Base-by-base conservation (phyloP, 2,888 invertebrate genomes). In the Aphodius sticticus region DNA sequence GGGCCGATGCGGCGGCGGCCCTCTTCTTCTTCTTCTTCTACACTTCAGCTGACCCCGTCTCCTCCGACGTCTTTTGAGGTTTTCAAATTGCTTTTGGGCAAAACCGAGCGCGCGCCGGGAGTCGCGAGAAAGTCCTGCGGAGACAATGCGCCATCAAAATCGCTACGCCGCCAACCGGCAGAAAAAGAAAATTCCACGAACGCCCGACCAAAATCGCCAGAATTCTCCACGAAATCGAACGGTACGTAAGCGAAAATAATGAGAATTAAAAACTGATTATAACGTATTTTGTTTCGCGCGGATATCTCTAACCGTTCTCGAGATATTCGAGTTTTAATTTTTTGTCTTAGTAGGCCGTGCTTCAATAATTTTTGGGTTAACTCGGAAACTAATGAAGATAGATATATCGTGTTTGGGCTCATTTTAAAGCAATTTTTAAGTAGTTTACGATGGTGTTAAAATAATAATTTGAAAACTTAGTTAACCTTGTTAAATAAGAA, bases 71-170 rank as follows among this genome's bases (percentile, higher is more conserved):
- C 69, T 70, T 37, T 15, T 80, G 86, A 86, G 86, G 85, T 87
- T 87, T 87, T 85, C 84, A 86, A 87, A 88, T 87, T 87, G 88
- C 87, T 88, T 86, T 87, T 87, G 87, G 87, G 87, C 87, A 86
- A 76, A 16, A 35, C 38, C 26, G 26, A 78, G 69, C 70, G 70
- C 15, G 71, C 37, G 16, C 53, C 36, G 69, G 36, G 26, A 26
- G 3, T 26, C 36, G 26, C 7, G 16, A 15, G 70, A 37, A 76
- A 16, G 70, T 69, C 37, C 53, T 6, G 38, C 53, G 69, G 69
- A 76, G 76, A 80, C 80, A 80, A 80, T 80, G 78, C 78, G 78
- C 80, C 80, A 80, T 80, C 80, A 80, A 80, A 80, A 80, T 78
- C 78, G 76, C 78, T 80, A 69, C 76, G 69, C n/a, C 74, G 74